Base-by-base conservation (phyloP, 2,888 invertebrate species). In the Limenitis camilla region DNA sequence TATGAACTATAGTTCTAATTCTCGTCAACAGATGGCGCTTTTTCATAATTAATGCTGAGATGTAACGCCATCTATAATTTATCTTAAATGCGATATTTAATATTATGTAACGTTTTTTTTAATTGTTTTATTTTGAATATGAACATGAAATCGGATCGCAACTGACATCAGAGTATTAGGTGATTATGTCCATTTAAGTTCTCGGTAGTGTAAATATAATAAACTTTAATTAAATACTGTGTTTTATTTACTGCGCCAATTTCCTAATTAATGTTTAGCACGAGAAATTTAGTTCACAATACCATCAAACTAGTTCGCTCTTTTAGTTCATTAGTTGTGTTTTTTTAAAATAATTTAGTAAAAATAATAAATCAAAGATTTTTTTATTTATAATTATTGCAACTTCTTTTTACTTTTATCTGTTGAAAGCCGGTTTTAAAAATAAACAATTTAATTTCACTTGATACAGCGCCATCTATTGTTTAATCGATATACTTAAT, bases 141-240 rank as follows among this genome's bases (percentile, higher is more conserved):
- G 5, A 43, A 9, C n/a, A 19, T 19, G 33, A 27, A 27, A 27
- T 27, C 11, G 32, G 19, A 27, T 19, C 39, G 33, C 9, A 33
- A 33, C 32, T n/a, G 27, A 33, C 32, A 43, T 27, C 6, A 27
- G n/a, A 29, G 28, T 40, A 33, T 43, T 19, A 19, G 31, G 11
- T 9, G 10, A 45, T 36, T 36, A 38, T 38, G 38, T 46, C 36
- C 36, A 46, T 30, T 38, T 38, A 46, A 38, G 45, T 38, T 35
- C 27, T 45, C 45, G 30, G 52, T 47, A 52, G 52, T 52, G 41
- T 46, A 52, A 45, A 51, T 50, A 50, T 44, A 46, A 52, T 47
- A 47, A 52, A 52, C 3, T 39, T 39, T 11, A 39, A 39, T 39
- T 11, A 19, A 19, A 8, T 39, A 39, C 19, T 39, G 6, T 29